phyloP scores from a whole-genome alignment of 2,888 invertebrate genomes.

The Mylabris sibirica region DNA sequence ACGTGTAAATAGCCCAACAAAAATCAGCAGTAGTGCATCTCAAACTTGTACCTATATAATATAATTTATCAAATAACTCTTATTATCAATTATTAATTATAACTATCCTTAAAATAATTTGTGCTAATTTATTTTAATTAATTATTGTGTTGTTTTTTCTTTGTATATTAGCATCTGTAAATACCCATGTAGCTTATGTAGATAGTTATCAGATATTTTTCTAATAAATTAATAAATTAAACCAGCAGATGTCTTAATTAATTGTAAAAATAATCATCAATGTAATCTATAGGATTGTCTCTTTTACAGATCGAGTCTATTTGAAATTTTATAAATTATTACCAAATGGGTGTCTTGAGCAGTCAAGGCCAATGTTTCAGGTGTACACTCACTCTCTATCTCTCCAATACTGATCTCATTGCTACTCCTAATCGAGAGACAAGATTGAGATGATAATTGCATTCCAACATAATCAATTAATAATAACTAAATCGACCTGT shows the following conservation, averaged over 20 bases:
- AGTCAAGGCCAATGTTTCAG: conserved; percentile 6
- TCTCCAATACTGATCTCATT: not conserved
- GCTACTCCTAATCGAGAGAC: conserved; percentile 8
- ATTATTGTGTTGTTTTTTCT: conserved; percentile 21
- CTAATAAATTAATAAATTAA: conserved; percentile 43
- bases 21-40: conserved; percentile 54
- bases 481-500: not conserved
- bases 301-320: not conserved
- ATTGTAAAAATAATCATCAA: conserved; percentile 34
- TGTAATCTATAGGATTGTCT: too few relatives aligned
- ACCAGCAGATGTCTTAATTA: conserved; percentile 45
- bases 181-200: conserved; percentile 44
- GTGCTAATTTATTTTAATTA: conserved; percentile 46
- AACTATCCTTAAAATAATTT: not conserved
- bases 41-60: conserved; percentile 47
- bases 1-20: conserved; percentile 44
- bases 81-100: conserved; percentile 12
- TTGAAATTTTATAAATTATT: not conserved
- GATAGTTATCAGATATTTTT: conserved; percentile 42
- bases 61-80: conserved; percentile 37
- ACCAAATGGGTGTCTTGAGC: not conserved
- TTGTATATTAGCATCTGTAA: conserved; percentile 47
- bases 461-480: conserved; percentile 3
- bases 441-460: conserved; percentile 6
- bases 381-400: not conserved